Evolutionary conservation across 2,797 vertebrate species (phyloP), one percentile per base, ranked within the genome.

Genomic region (Myotis planiceps): DNA sequence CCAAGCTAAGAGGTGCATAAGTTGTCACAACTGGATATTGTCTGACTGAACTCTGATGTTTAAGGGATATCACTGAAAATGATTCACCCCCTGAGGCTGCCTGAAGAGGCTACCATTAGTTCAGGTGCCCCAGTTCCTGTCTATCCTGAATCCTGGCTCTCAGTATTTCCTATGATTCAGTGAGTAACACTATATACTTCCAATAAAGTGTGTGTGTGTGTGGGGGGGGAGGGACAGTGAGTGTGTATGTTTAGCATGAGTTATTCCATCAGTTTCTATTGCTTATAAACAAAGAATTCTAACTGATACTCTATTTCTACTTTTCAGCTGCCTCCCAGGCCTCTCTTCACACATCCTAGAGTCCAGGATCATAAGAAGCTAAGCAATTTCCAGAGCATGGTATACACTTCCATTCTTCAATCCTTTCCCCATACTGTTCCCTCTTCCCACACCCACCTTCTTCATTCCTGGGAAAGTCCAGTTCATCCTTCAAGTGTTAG

Each of bases 391-490:
- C 27, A 92, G 15, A 88, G 21, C 16, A 34, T 75, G 1, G 12
- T 63, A 76, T 21, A 69, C 4, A 65, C 1, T 47, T 80, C 5
- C 5, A 81, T 75, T 79, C 47, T 80, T 84, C 49, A 45, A 49
- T 16, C 27, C 63, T 69, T 68, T 81, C 29, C n/a, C 1, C 15
- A 29, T 76, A 81, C 10, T 65, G 5, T 68, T 86, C 14, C 23
- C 32, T 82, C 66, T 58, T 90, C 10, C 15, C 9, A 42, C n/a
- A 69, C 3, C 74, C 1, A 8, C 12, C 76, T 95, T 79, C 47
- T 71, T 74, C 39, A 75, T 81, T 72, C 29, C 69, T 71, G 6
- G n/a, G 90, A 97, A 94, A 68, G 76, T 92, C 2, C 14, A 81
- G 19, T 51, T 96, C 53, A 65, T 80, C 29, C 34, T 86, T 51